Conservation (phyloP, 1,140 invertebrate species). For the Aphaenogaster rudis region DNA sequence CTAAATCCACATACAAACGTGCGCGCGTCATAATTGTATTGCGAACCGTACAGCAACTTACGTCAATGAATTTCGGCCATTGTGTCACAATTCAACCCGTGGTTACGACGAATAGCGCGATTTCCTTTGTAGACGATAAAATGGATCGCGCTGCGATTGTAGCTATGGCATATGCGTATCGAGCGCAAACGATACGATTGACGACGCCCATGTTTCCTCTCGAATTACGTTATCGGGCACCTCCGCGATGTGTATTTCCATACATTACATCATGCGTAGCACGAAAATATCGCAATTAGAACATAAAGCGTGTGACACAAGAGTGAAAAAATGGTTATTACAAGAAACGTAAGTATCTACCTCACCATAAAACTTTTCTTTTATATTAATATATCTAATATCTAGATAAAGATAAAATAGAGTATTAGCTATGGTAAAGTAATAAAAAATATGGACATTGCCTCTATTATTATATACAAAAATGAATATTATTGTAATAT, state of each 20-base stretch:
- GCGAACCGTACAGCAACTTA: neutral
- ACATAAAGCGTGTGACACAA: neutral
- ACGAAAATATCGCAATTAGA: slow-evolving; percentile 28
- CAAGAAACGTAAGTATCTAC: too few species aligned
- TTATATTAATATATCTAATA: neutral
- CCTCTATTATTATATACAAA: neutral
- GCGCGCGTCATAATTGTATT: neutral
- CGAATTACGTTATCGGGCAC: slow-evolving; percentile 6
- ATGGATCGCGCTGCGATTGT: neutral
- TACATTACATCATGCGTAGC: neutral
- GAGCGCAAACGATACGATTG: slow-evolving; percentile 30
- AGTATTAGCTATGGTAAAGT: neutral
- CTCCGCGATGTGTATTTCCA: neutral
- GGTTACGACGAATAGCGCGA: neutral
- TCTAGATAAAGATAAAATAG: neutral
- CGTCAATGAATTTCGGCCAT: slow-evolving; percentile 35
- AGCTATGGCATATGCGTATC: neutral
- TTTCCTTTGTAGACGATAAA: slow-evolving; percentile 45
- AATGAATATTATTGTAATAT: neutral
- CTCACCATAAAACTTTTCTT: neutral
- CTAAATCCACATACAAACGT: neutral
- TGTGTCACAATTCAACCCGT: neutral
- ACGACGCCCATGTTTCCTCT: slow-evolving; percentile 1
- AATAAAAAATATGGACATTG: neutral
- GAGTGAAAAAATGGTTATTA: neutral